phyloP scores from a whole-genome alignment of 2,113 vertebrate species.

The Chlamydotis undulata region DNA sequence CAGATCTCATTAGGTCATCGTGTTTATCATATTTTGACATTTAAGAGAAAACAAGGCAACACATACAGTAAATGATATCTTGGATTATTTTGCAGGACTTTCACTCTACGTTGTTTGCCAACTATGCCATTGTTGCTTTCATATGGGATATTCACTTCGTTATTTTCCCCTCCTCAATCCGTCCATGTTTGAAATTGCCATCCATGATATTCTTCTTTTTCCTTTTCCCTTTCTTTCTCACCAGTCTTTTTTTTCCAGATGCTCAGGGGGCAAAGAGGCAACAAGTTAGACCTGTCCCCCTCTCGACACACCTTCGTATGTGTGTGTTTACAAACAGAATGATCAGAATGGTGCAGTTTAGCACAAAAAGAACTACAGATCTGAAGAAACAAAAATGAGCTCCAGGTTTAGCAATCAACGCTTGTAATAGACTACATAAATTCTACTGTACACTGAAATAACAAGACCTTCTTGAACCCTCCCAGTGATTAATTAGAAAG shows the following conservation, averaged over 20 bases:
- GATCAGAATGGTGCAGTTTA: neutral
- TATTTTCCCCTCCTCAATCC: neutral
- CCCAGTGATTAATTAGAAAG: constrained; percentile 77
- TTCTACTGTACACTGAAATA: constrained; percentile 68
- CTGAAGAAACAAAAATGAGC: constrained; percentile 25
- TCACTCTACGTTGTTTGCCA: neutral
- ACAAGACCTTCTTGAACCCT: constrained; percentile 69
- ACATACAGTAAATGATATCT: neutral
- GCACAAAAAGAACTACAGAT: neutral
- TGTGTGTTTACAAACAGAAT: neutral
- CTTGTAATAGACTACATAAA: constrained; percentile 55
- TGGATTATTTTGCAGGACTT: neutral
- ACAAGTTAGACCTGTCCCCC: neutral
- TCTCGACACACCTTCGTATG: neutral
- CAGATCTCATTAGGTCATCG: neutral
- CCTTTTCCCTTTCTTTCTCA: neutral
- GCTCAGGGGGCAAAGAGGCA: neutral
- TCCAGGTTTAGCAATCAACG: constrained; percentile 43
- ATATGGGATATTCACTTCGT: neutral
- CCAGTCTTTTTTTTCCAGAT: neutral
- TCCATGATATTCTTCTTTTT: neutral
- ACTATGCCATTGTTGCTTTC: neutral
- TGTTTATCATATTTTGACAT: neutral
- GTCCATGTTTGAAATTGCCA: neutral
- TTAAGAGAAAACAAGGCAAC: neutral